phyloP scores from a whole-genome alignment of 2,113 vertebrate genomes.

The Anser brachyrhynchus region DNA sequence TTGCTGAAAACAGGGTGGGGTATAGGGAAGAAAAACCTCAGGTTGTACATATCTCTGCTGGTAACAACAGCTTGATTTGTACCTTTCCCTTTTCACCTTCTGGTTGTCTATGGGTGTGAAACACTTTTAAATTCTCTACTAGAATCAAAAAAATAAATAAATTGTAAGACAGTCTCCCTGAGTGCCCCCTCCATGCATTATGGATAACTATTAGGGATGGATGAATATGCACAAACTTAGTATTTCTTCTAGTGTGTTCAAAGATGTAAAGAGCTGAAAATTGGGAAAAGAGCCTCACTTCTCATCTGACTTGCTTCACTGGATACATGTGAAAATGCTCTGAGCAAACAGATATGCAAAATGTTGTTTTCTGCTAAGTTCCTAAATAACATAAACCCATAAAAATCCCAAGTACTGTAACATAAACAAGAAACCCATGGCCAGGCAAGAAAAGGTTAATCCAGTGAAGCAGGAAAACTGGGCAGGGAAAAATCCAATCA shows the following conservation, averaged over 20 bases:
- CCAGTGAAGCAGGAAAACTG: not conserved
- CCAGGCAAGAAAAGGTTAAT: not conserved
- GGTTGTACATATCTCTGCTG: not conserved
- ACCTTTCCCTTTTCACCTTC: not conserved
- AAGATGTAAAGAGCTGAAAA: constrained; percentile 5
- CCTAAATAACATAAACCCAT: not conserved
- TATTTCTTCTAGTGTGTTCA: not conserved
- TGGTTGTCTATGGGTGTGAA: not conserved
- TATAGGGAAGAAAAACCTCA: not conserved
- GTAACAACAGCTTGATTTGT: not conserved
- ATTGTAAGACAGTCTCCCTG: not conserved
- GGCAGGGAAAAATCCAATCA: not conserved
- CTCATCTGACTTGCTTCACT: not conserved
- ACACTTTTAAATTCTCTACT: not conserved
- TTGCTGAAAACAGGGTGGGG: not conserved
- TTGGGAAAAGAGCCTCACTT: not conserved
- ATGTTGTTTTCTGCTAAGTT: not conserved
- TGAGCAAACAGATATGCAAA: not conserved
- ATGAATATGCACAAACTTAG: not conserved
- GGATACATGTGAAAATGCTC: not conserved
- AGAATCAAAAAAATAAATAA: not conserved
- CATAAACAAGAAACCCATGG: not conserved
- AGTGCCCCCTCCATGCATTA: not conserved
- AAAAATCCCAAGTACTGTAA: not conserved
- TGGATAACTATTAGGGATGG: not conserved